phyloP scores from a whole-genome alignment of 2,888 invertebrate species.

The Aricia artaxerxes region DNA sequence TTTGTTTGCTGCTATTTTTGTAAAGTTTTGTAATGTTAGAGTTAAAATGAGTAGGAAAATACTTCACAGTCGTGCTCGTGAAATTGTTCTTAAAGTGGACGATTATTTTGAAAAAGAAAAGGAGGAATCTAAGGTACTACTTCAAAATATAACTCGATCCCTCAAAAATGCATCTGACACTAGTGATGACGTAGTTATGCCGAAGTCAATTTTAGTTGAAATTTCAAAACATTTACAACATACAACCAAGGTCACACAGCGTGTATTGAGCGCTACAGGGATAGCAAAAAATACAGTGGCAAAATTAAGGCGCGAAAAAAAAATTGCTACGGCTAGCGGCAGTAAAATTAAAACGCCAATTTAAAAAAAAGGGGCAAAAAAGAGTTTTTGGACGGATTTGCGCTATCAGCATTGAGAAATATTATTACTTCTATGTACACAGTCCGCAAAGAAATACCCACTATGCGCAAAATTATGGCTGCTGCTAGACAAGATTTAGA shows the following conservation, averaged over 20 bases:
- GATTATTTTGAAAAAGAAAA: slow-evolving; percentile 42
- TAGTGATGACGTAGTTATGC: slow-evolving; percentile 37
- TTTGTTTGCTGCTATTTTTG: neutral
- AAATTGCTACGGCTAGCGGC: slow-evolving; percentile 35
- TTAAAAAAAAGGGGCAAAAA: slow-evolving; percentile 34
- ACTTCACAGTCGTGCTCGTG: slow-evolving; percentile 41
- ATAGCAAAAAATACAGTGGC: slow-evolving; percentile 41
- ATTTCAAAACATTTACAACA: slow-evolving; percentile 39
- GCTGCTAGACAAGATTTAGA: slow-evolving; percentile 41
- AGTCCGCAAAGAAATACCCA: slow-evolving; percentile 41
- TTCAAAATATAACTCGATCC: slow-evolving; percentile 40
- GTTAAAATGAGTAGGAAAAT: slow-evolving; percentile 40
- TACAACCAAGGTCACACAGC: slow-evolving; percentile 39
- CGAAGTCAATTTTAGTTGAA: slow-evolving; percentile 38
- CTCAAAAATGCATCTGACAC: slow-evolving; percentile 29
- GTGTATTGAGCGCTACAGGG: slow-evolving; percentile 39
- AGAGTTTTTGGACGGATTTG: slow-evolving; percentile 40
- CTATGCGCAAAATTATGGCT: slow-evolving; percentile 38
- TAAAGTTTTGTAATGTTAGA: neutral
- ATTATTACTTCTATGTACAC: slow-evolving; percentile 42
- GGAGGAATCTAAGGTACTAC: slow-evolving; percentile 36
- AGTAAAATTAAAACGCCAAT: slow-evolving; percentile 42
- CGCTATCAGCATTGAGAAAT: slow-evolving; percentile 40
- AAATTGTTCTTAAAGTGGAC: slow-evolving; percentile 42
- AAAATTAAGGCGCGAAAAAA: slow-evolving; percentile 40